A percentile compares a stretch with the other conserved stretches of the same genome.
Evolutionary conservation across 2,797 vertebrate genomes (phyloP).

Genomic region (Myotis myotis): DNA sequence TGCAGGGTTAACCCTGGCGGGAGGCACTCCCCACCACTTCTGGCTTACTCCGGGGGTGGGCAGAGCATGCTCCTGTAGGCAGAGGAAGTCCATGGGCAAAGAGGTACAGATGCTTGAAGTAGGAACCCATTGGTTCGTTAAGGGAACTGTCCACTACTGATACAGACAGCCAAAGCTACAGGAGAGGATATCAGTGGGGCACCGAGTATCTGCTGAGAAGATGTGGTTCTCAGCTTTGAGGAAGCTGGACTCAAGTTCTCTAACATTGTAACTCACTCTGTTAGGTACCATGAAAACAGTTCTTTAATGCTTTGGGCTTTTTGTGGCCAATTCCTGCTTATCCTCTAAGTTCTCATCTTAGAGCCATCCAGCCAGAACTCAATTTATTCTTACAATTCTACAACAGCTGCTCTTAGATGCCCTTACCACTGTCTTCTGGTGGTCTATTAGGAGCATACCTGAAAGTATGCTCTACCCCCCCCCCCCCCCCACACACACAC

Average conservation of each 20-base stretch:
- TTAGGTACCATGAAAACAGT: background rate
- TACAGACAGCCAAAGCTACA: background rate
- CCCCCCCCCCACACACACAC: fast-evolving
- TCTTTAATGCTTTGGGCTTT: background rate
- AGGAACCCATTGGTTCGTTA: background rate
- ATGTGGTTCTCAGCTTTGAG: background rate
- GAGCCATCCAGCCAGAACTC: background rate
- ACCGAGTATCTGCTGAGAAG: background rate
- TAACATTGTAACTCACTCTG: conserved; percentile 34
- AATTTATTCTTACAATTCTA: background rate
- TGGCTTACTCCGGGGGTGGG: background rate
- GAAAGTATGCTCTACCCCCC: background rate
- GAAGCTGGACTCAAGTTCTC: background rate
- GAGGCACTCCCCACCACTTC: background rate
- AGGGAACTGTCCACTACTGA: background rate
- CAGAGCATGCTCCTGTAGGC: background rate
- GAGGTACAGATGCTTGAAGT: background rate
- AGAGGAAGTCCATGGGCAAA: background rate
- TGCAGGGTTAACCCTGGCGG: background rate
- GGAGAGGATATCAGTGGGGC: background rate
- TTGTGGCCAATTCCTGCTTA: conserved; percentile 3
- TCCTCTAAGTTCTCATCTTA: background rate
- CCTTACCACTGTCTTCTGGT: background rate
- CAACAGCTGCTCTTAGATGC: background rate
- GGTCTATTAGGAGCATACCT: background rate